These are phyloP conservation scores for Diabrotica undecimpunctata DNA, from an alignment of 1,140 invertebrate genomes.

Conservation along the genomic window DNA sequence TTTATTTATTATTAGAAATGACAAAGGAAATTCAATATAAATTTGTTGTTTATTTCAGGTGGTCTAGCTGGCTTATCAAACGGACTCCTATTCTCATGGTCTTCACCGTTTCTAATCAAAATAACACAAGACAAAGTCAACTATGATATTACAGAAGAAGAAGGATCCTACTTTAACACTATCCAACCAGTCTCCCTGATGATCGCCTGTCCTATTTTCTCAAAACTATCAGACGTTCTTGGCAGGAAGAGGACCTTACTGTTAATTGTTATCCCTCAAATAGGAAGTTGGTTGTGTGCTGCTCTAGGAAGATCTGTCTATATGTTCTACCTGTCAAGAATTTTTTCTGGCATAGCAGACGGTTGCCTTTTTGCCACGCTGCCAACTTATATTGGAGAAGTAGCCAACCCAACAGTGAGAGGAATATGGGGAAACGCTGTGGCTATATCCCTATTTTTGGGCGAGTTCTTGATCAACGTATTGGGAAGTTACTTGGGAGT, in stretches of 20 bases:
- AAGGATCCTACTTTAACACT: conserved; percentile 17
- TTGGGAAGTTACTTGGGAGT: conserved; percentile 32
- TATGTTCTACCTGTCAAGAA: conserved; percentile 31
- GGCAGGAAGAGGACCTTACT: conserved; percentile 32
- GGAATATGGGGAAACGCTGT: conserved; percentile 53
- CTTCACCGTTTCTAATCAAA: conserved; percentile 22
- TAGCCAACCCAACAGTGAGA: conserved; percentile 61
- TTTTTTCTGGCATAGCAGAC: conserved; percentile 36
- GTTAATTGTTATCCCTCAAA: conserved; percentile 27
- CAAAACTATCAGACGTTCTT: conserved; percentile 25
- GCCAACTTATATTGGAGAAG: conserved; percentile 62
- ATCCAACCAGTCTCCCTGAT: conserved; percentile 16
- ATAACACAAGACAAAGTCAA: conserved; percentile 22
- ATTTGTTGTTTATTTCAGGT: background rate
- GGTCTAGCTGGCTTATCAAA: conserved; percentile 7
- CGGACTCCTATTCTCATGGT: conserved; percentile 23
- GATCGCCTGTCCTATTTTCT: conserved; percentile 21
- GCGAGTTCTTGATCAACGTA: conserved; percentile 50
- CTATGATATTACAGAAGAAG: conserved; percentile 22
- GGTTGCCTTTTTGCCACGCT: conserved; percentile 34
- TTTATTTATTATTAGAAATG: too few species aligned
- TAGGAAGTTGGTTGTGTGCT: conserved; percentile 25
- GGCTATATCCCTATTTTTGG: conserved; percentile 51
- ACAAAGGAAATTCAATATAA: too few species aligned
- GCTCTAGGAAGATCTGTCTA: conserved; percentile 24